phyloP scores from a whole-genome alignment of 2,797 vertebrate genomes.

The Manis javanica region DNA sequence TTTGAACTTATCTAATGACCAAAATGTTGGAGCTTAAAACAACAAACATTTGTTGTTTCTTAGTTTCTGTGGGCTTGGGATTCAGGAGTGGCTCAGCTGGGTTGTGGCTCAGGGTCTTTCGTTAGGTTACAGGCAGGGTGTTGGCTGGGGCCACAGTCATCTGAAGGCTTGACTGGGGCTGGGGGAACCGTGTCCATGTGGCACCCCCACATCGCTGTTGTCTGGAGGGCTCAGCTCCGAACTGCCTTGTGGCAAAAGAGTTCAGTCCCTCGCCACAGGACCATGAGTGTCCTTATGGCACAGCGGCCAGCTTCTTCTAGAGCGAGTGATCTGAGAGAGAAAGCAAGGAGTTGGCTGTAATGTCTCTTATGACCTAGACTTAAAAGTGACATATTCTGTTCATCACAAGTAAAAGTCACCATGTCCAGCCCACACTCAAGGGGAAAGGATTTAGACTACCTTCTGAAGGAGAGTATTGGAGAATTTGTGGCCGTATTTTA shows the following conservation, averaged over 20 bases:
- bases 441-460: background rate
- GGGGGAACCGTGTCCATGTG: background rate
- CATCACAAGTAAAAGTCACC: background rate
- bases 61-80: background rate
- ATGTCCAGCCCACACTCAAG: background rate
- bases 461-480: background rate
- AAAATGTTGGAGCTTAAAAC: background rate
- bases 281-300: background rate
- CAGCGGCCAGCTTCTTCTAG: background rate
- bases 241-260: background rate
- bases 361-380: background rate
- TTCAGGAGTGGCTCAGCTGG: background rate
- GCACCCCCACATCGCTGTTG: accelerated
- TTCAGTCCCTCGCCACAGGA: background rate
- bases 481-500: background rate
- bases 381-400: background rate
- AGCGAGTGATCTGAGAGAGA: background rate
- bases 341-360: background rate
- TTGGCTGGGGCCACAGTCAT: background rate
- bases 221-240: background rate
- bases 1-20: background rate
- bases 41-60: background rate
- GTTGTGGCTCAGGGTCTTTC: background rate
- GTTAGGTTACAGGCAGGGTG: background rate
- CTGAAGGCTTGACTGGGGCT: background rate